These are phyloP conservation scores for Lycocerus yunnanus DNA, from an alignment of 2,888 invertebrate species.

Conservation along the genomic window DNA sequence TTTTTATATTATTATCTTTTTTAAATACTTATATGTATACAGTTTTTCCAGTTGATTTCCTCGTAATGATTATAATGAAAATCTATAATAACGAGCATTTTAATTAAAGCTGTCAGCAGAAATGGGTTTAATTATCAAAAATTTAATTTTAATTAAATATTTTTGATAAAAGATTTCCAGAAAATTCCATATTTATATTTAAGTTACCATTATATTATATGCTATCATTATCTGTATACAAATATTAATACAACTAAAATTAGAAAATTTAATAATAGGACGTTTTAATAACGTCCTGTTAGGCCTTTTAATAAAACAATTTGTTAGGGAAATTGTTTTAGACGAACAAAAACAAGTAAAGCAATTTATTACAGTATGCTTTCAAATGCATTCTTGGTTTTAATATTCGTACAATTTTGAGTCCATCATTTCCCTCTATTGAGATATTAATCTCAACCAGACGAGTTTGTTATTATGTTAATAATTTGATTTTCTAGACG, in stretches of 20 bases:
- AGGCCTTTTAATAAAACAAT: background rate
- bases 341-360: conserved; percentile 8
- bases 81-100: no score
- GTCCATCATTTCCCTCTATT: conserved; percentile 24
- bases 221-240: background rate
- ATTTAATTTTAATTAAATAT: background rate
- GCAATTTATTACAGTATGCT: conserved; percentile 23
- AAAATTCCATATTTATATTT: background rate
- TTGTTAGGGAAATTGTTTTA: background rate
- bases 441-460: conserved; percentile 24
- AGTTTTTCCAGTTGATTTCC: no score
- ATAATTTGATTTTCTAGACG: conserved; percentile 22
- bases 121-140: background rate
- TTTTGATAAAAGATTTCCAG: background rate
- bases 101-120: no score
- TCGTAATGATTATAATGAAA: no score
- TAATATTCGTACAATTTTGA: conserved; percentile 22
- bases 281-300: background rate
- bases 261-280: background rate
- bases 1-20: no score
- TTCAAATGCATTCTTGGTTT: conserved; percentile 24
- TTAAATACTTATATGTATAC: no score
- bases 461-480: conserved; percentile 25
- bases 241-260: background rate
- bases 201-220: background rate